Evolutionary conservation across 2,888 invertebrate species (phyloP).

Genomic region (Thera obeliscata): DNA sequence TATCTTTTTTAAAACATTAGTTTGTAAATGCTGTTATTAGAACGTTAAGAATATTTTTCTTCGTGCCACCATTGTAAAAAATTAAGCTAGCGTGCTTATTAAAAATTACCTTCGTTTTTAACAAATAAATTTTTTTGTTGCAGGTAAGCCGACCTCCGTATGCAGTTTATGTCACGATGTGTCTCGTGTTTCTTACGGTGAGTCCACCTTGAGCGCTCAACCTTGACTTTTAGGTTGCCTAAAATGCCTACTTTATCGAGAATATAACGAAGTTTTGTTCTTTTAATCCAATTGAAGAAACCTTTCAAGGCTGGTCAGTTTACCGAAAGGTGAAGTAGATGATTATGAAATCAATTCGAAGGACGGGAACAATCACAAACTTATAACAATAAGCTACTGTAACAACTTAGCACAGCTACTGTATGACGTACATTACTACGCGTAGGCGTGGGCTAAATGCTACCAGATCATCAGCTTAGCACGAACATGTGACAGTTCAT

Average conservation of each 20-base stretch:
- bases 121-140: slow-evolving; percentile 52
- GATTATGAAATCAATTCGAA: background rate
- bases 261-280: slow-evolving; percentile 1
- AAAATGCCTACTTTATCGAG: slow-evolving; percentile 4
- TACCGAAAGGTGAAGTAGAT: background rate
- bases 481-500: slow-evolving; percentile 2
- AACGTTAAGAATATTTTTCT: background rate
- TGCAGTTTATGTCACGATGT: slow-evolving; percentile 66
- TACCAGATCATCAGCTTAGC: slow-evolving; percentile 6
- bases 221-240: slow-evolving; percentile 49
- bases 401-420: background rate
- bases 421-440: background rate
- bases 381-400: slow-evolving; percentile 1
- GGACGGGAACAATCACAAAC: background rate
- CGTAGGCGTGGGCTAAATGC: slow-evolving; percentile 5
- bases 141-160: slow-evolving; percentile 73
- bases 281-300: slow-evolving; percentile 8
- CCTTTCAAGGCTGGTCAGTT: background rate
- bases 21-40: background rate
- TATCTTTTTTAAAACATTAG: too few species aligned
- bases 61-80: background rate
- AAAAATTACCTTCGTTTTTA: slow-evolving; percentile 13
- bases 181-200: slow-evolving; percentile 62
- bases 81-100: background rate
- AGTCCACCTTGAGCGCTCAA: slow-evolving; percentile 52